Conservation (phyloP, 2,888 invertebrate genomes). For the Allygus modestus region DNA sequence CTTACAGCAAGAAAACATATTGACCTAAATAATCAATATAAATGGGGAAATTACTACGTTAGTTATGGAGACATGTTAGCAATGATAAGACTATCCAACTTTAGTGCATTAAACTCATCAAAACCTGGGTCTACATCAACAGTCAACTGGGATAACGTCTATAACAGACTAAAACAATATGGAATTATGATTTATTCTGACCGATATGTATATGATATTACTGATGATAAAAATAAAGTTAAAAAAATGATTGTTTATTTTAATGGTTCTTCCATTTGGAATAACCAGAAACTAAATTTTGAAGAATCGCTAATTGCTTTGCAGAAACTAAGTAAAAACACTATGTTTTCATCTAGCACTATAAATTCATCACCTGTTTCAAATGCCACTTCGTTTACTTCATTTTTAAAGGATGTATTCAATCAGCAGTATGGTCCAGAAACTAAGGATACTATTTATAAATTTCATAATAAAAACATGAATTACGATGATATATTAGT, state of each 20-base stretch:
- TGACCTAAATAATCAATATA: not conserved
- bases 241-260: not conserved
- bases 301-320: not conserved
- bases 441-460: not conserved
- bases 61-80: not conserved
- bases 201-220: not conserved
- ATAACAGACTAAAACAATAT: not conserved
- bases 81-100: not conserved
- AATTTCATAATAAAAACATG: not conserved
- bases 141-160: not conserved
- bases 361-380: not conserved
- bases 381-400: not conserved
- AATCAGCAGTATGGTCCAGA: not conserved
- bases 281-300: not conserved
- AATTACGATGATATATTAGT: not conserved
- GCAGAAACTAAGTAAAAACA: not conserved
- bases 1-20: not conserved
- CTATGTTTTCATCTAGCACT: not conserved
- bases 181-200: not conserved
- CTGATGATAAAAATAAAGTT: not conserved
- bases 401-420: not conserved
- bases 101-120: not conserved
- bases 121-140: not conserved
- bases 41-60: not conserved
- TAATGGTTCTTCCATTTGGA: constrained; percentile 17